Base-by-base conservation (phyloP, 2,113 vertebrate genomes). In the Rhinoptilus africanus region DNA sequence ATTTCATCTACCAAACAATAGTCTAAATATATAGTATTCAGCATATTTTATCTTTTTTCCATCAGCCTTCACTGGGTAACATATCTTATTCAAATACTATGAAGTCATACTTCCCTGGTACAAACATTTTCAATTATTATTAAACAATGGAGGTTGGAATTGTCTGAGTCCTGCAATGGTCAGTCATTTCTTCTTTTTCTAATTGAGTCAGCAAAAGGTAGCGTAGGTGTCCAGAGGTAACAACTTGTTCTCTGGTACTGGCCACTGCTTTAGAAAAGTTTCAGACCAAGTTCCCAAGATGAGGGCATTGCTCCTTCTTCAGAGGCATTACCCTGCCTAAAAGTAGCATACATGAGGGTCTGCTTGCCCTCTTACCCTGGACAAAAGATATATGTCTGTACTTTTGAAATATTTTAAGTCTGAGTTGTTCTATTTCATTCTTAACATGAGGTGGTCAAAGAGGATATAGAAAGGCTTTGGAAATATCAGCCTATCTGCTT, bases 81-180 rank as follows among this genome's bases (percentile, higher is more conserved):
- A 6, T 92, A 88, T 72, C 80, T 95, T 96, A 95, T 73, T 92
- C 86, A 96, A 96, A 96, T 24, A 94, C 47, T 43, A 66, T 85
- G 74, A 92, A 95, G 87, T 94, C 93, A 77, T 85, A 85, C 81
- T 94, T 97, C 75, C 94, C 92, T 80, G 86, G 57, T 96, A 95
- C 63, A 76, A 45, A 30, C 32, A 74, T 89, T 94, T 95, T 92
- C 83, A 93, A 91, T 95, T 95, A 92, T 94, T 78, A 39, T 92
- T 94, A 79, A 89, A 96, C 95, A 97, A 90, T 75, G 66, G 54
- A 79, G 1, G 27, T 56, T 89, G 39, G 37, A 81, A 35, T 57
- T 39, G 69, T 34, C 39, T n/a, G 26, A 79, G 24, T 75, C 45
- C 20, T 76, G 35, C 77, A 64, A 4, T 41, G 53, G 60, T 87